Base-by-base conservation (phyloP, 2,797 vertebrate species). In the Xiphorhynchus erythropygius region DNA sequence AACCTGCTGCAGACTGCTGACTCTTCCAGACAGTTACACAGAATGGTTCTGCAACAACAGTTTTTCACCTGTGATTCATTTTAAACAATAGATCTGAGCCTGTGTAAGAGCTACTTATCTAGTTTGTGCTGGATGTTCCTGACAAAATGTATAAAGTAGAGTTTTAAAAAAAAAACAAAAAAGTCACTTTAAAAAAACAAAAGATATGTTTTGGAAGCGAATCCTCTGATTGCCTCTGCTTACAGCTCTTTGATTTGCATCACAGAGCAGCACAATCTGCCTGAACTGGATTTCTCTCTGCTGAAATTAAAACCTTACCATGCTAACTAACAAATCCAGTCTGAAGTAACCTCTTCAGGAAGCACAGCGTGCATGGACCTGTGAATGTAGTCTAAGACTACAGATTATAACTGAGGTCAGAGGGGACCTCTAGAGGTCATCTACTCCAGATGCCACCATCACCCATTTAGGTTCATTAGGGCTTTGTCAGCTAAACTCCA, bases 41-140 rank as follows among this genome's bases (percentile, higher is more conserved):
- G n/a, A 84, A 33, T 47, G 18, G 76, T 71, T 96, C 83, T 74
- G 89, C 82, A 95, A 65, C 57, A 96, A 57, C 19, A 76, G 44
- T 63, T 94, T 89, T 89, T 64, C 59, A 91, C 74, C 67, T 73
- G 76, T 52, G 55, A 91, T 69, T 89, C 11, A 71, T 83, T 87
- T 91, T 44, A 67, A 96, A 91, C 74, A 93, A 90, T 17, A 73
- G 52, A 77, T 80, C 78, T 70, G 33, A 89, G 68, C 39, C 44
- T 47, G 33, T 64, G 19, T 33, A 84, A 91, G 70, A 78, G 57
- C 70, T 89, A 71, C 30, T 47, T 64, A 57, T 18, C 46, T 47
- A 37, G 35, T 27, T 89, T 0, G 1, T 47, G 35, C 41, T 90
- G 33, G 25, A 84, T 89, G 42, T 52, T 77, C 53, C 37, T 83